Evolutionary conservation across 2,113 vertebrate species (phyloP), one percentile per base, ranked within the genome.

Genomic region (Eudyptes chrysolophus): DNA sequence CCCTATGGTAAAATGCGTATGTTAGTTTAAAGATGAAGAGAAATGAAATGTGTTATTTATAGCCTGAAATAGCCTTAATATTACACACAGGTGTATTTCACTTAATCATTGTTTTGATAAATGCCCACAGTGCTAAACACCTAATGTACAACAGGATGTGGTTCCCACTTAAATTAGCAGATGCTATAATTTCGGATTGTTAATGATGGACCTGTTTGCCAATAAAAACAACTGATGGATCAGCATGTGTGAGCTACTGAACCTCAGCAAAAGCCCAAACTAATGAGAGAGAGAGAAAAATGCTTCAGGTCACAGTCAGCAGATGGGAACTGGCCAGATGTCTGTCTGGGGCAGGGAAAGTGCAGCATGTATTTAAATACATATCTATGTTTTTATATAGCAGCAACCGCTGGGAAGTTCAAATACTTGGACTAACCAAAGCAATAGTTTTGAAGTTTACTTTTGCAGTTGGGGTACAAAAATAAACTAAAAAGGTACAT

Each of bases 261-360:
- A 96, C 84, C 84, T 95, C 92, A 94, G 94, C 87, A 91, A 95
- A 94, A 97, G 64, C 83, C 81, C 83, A 93, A 92, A 94, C 76
- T 93, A 97, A 95, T 97, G 93, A 95, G 55, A 85, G 84, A 82
- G 92, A 93, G 69, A 78, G 68, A 83, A 71, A 96, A 97, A 95
- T 89, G 85, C 92, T 97, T 80, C 93, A 95, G 94, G 96, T 97
- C 97, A 96, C 57, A 96, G 89, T 96, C 93, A 92, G 90, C 94
- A 97, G 94, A 98, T 96, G 96, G 79, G 92, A 97, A 95, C 76
- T 85, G 78, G 92, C 92, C 93, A 98, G 96, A 94, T 96, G 93
- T 95, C 94, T 98, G 90, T 97, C 96, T 97, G 84, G 92, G 95
- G 92, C 96, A 97, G 74, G 71, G 84, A 94, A 95, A 97, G 89